Conservation (phyloP, 2,113 vertebrate genomes). For the Indicator indicator region DNA sequence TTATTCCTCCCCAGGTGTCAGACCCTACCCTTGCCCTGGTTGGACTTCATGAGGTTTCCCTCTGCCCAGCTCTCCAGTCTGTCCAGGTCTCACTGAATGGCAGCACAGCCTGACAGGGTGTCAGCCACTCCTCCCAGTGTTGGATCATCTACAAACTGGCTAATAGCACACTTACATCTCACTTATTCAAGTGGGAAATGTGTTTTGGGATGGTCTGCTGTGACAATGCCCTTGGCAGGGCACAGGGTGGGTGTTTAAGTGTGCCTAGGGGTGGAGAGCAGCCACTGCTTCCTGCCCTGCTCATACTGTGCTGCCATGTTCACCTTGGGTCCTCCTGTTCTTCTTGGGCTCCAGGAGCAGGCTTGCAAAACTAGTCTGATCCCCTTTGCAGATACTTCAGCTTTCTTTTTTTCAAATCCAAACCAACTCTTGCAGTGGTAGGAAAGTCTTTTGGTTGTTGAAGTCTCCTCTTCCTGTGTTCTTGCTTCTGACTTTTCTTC, state of each 20-base stretch:
- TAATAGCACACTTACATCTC: too few species aligned
- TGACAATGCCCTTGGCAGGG: neutral
- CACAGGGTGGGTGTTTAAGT: neutral
- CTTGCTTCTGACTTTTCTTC: neutral
- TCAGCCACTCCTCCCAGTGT: too few species aligned
- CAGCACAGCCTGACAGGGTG: too few species aligned
- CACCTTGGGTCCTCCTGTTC: neutral
- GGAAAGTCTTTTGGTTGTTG: neutral
- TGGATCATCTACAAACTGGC: too few species aligned
- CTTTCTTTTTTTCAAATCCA: neutral
- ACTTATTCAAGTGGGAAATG: neutral
- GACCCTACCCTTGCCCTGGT: too few species aligned
- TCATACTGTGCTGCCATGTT: rapidly evolving
- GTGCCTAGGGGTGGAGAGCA: neutral
- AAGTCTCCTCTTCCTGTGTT: neutral
- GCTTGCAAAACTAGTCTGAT: neutral
- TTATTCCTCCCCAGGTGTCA: too few species aligned
- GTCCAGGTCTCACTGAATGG: too few species aligned
- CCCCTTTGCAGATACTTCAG: too few species aligned
- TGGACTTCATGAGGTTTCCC: too few species aligned
- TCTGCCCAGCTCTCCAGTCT: too few species aligned
- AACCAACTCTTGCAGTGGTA: neutral
- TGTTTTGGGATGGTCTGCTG: neutral
- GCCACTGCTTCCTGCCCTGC: neutral
- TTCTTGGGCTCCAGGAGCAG: neutral